Evolutionary conservation across 2,797 vertebrate genomes (phyloP).

Genomic region (Anniella stebbinsi): DNA sequence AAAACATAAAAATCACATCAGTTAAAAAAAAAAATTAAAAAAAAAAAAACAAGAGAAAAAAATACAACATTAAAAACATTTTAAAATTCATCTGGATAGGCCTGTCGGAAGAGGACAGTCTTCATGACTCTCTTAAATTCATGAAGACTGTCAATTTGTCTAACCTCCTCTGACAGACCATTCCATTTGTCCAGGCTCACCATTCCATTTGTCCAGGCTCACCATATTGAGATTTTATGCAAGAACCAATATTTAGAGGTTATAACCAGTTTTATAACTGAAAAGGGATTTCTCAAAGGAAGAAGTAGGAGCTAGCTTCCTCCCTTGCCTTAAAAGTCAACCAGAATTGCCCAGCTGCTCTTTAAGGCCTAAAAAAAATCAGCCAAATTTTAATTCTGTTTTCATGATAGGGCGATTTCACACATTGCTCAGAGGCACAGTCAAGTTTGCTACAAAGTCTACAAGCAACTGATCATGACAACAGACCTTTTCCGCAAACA

Average conservation of each 20-base stretch:
- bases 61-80: too few species aligned
- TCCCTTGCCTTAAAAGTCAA: neutral
- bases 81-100: too few species aligned
- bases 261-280: slow-evolving; percentile 9
- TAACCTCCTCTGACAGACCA: too few species aligned
- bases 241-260: slow-evolving; percentile 22
- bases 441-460: neutral
- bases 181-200: slow-evolving; percentile 5
- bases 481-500: neutral
- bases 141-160: too few species aligned
- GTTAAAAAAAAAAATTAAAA: too few species aligned
- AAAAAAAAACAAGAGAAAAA: too few species aligned
- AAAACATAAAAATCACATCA: too few species aligned
- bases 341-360: neutral
- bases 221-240: neutral
- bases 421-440: neutral
- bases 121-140: too few species aligned
- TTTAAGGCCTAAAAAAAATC: neutral
- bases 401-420: neutral
- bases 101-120: too few species aligned
- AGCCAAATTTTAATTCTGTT: neutral
- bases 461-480: neutral
- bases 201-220: neutral
- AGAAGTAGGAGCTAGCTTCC: neutral
- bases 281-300: slow-evolving; percentile 12